A percentile compares a stretch with the other conserved stretches of the same genome.
Conservation (phyloP, 2,797 vertebrate genomes). For the Peromyscus eremicus region DNA sequence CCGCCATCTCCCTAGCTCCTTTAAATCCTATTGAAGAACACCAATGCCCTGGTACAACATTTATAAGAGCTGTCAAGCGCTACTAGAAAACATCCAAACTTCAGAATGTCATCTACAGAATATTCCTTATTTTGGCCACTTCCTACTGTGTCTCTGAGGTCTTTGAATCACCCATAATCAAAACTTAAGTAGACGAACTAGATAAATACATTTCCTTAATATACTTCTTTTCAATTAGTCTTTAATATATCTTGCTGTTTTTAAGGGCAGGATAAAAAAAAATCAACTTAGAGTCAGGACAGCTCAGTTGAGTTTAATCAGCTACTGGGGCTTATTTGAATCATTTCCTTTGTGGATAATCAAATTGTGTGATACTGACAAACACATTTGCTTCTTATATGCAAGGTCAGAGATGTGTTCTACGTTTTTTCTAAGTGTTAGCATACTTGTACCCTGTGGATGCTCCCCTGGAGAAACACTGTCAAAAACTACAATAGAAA, state of each 20-base stretch:
- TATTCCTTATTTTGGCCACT: slow-evolving; percentile 38
- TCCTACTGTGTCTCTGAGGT: slow-evolving; percentile 36
- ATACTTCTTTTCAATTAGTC: slow-evolving; percentile 32
- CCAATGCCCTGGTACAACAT: slow-evolving; percentile 40
- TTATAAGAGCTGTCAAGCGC: background rate
- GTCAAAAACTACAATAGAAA: background rate
- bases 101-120: slow-evolving; percentile 36
- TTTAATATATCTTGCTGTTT: slow-evolving; percentile 13
- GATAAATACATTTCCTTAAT: slow-evolving; percentile 5
- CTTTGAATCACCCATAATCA: slow-evolving; percentile 25
- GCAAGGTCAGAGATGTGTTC: background rate
- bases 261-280: slow-evolving; percentile 36
- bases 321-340: slow-evolving; percentile 5
- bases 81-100: slow-evolving; percentile 53
- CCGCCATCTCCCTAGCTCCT: background rate
- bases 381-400: slow-evolving; percentile 34
- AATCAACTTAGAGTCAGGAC: slow-evolving; percentile 39
- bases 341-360: slow-evolving; percentile 28
- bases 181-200: slow-evolving; percentile 19
- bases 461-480: background rate
- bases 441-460: background rate
- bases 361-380: background rate
- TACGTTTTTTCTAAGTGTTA: background rate
- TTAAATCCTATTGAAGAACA: background rate
- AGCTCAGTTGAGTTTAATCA: slow-evolving; percentile 17